These are phyloP conservation scores for Blomia tropicalis DNA, from an alignment of 2,888 invertebrate species.

Conservation along the genomic window DNA sequence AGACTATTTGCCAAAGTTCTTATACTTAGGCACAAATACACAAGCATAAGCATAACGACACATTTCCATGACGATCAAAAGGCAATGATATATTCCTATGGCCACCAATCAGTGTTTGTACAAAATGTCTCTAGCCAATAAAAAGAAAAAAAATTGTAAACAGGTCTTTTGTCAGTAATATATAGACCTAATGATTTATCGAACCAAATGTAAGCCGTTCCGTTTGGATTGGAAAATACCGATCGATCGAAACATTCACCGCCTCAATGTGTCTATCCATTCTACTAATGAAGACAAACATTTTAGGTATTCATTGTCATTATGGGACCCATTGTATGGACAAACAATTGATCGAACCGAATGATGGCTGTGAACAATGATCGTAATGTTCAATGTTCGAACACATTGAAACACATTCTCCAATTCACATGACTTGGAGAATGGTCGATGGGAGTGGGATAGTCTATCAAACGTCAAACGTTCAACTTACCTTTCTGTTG, in stretches of 20 bases:
- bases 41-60: too few relatives aligned
- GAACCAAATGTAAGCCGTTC: neutral
- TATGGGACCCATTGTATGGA: neutral
- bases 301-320: neutral
- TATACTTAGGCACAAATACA: too few relatives aligned
- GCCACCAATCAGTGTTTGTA: neutral
- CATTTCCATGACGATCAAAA: slow-evolving; percentile 5
- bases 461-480: too few relatives aligned
- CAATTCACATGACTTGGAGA: too few relatives aligned
- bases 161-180: neutral
- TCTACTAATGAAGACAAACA: neutral
- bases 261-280: neutral
- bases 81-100: neutral
- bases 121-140: neutral
- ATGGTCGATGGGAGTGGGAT: too few relatives aligned
- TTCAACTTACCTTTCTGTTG: neutral
- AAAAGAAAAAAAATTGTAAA: neutral
- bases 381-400: too few relatives aligned
- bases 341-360: neutral
- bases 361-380: too few relatives aligned
- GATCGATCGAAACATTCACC: neutral
- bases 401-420: too few relatives aligned
- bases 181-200: slow-evolving; percentile 8
- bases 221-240: neutral
- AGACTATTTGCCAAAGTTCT: slow-evolving; percentile 1